Evolutionary conservation across 2,888 invertebrate genomes (phyloP), one percentile per base, ranked within the genome.

Genomic region (Troides oblongomaculatus): DNA sequence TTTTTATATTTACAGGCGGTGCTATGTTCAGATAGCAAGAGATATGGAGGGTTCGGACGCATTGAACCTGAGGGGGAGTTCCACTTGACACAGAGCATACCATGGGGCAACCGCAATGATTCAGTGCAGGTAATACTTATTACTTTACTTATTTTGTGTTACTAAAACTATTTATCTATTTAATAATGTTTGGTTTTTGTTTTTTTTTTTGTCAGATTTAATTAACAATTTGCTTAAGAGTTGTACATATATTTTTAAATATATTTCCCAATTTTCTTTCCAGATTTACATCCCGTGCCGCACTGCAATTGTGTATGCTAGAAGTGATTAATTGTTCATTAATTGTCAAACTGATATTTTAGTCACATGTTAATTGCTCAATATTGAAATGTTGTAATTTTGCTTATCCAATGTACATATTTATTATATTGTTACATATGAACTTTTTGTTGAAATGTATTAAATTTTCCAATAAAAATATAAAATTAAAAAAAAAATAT

Each of bases 261-360:
- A 6, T 53, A 53, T 50, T 50, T 50, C 30, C 1, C 7, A 39
- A 10, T 53, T 39, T 79, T 76, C 75, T 74, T 94, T 94, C 73
- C 90, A 95, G 95, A 93, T 95, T 4, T 97, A 97, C 85, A 91
- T 96, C 74, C 97, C 97, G 1, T 94, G 95, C 73, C 94, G 96
- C 77, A 95, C 96, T 71, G 96, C 94, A 3, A 93, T 96, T 68
- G 93, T 96, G 21, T 94, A 95, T 78, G 95, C 94, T 18, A 74
- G 76, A 18, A 73, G 75, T 71, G 76, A 76, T 72, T 76, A 71
- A 72, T 61, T 53, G 10, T 61, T 50, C 30, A 60, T 53, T 30
- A 66, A 63, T 18, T 43, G 63, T 39, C 25, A 59, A 39, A 57
- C n/a, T 39, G 7, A 39, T 39, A 39, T 39, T 7, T 39, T 39